Evolutionary conservation across 2,888 invertebrate genomes (phyloP), one percentile per base, ranked within the genome.

Genomic region (Noctua fimbriata): DNA sequence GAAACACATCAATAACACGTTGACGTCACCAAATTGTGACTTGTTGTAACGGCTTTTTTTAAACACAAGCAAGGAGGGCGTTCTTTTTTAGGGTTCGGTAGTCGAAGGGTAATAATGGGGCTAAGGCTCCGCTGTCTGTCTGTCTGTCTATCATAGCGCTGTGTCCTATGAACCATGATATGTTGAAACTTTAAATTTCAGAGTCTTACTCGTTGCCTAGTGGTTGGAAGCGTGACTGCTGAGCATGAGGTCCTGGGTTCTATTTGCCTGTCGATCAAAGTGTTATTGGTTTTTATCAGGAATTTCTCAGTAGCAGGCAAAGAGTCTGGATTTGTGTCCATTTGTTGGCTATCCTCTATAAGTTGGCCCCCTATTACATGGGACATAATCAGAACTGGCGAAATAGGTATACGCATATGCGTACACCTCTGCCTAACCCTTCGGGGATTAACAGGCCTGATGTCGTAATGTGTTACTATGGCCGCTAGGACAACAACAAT

Each of bases 41-140:
- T 89, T 83, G 79, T 83, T 65, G 82, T 89, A 81, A 85, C 78
- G 76, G 77, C 76, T 87, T 85, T 89, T 85, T 87, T 87, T 88
- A 78, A 88, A 88, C 85, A 87, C 85, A 89, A 84, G 74, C 63
- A 69, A 79, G 71, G 55, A 60, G 73, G 63, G 73, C 71, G 58
- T 90, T 80, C 75, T 78, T 83, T 91, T 65, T 36, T 65, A 36
- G 65, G 36, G 21, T 36, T 65, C 32, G 1, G 32, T 21, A 47
- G 0, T 3, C 2, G 18, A 32, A 63, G 10, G 3, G 32, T 63
- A 3, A 63, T 0, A 7, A 32, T 3, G 32, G 18, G 60, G 16
- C 16, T 28, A 16, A 16, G 28, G 28, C 3, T 18, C 7, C 32
- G 32, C 18, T 32, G 63, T 32, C 32, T 32, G 18, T 28, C 28